Base-by-base conservation (phyloP, 2,888 invertebrate genomes). In the Philopedon plagiatum region DNA sequence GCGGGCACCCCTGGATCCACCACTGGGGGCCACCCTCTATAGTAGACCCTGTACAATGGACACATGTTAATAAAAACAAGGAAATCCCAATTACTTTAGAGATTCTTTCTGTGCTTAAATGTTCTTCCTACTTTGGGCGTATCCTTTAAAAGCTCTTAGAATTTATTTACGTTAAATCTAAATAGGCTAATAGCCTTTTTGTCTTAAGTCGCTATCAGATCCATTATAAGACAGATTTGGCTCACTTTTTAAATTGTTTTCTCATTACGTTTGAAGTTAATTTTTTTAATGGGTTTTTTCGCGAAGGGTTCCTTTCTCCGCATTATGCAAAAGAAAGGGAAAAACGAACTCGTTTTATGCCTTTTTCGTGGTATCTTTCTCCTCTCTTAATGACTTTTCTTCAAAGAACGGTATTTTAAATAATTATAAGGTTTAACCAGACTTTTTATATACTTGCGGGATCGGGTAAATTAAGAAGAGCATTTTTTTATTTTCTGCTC, bases 231-330 rank as follows among this genome's bases (percentile, higher is more conserved):
- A 37, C 65, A 65, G 56, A 62, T 69, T 62, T 34, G 39, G 61
- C 41, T 69, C 44, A 56, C 46, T 58, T 49, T 70, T 61, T 58
- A 70, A 63, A 70, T 63, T 63, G 70, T 64, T 70, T 69, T 56
- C 58, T 57, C 57, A 57, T 64, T 70, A 63, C 65, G 58, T 65
- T 71, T 60, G 58, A 71, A 71, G 64, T 65, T 71, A 71, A 71
- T 71, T 71, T 71, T 71, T 71, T 71, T 60, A 71, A 60, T 64
- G 65, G 60, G 39, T 71, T 71, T 71, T 70, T 71, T 69, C 44
- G 41, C 60, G 46, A 65, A 60, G 60, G 65, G 58, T 65, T 71
- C 41, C 65, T 39, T 63, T 71, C 56, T 34, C 54, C 64, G 64
- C 39, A 58, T 68, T 68, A 61, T 61, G 58, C 41, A 68, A 68